Percentiles rank a stretch among this genome's conserved stretches.
These are phyloP conservation scores for Chymomyza costata DNA, from an alignment of 1,140 invertebrate genomes.

Conservation along the genomic window DNA sequence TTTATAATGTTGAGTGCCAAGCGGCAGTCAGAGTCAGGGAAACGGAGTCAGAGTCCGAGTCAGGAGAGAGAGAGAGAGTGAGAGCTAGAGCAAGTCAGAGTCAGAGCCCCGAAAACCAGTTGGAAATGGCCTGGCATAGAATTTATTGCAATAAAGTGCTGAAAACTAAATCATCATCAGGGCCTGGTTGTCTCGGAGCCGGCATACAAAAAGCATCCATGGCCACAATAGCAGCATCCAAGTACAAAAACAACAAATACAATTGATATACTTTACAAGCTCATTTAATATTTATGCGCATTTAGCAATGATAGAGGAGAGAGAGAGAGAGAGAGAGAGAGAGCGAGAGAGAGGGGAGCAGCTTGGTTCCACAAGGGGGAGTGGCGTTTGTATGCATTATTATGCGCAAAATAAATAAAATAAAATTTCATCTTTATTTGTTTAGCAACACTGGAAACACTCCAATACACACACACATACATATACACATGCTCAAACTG, in stretches of 20 bases:
- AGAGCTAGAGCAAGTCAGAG: conserved; percentile 30
- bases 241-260: conserved; percentile 20
- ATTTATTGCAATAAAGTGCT: conserved; percentile 58
- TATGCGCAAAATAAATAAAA: conserved; percentile 55
- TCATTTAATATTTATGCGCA: conserved; percentile 58
- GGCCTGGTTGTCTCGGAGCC: too few species aligned
- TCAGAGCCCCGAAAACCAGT: conserved; percentile 37
- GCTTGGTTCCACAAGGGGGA: not conserved
- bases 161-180: conserved; percentile 53
- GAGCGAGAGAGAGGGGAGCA: too few species aligned
- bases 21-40: conserved; percentile 20
- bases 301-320: conserved; percentile 40
- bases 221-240: too few species aligned
- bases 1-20: conserved; percentile 53
- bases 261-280: conserved; percentile 50
- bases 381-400: conserved; percentile 43
- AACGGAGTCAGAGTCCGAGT: conserved; percentile 30
- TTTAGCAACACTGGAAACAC: not conserved
- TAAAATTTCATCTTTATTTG: conserved; percentile 6
- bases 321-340: too few species aligned
- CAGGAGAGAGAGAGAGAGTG: not conserved
- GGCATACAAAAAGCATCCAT: too few species aligned
- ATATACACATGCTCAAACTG: conserved; percentile 2
- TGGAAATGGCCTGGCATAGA: conserved; percentile 51
- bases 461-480: conserved; percentile 1